phyloP scores from a whole-genome alignment of 2,888 invertebrate genomes.

The Griposia aprilina region DNA sequence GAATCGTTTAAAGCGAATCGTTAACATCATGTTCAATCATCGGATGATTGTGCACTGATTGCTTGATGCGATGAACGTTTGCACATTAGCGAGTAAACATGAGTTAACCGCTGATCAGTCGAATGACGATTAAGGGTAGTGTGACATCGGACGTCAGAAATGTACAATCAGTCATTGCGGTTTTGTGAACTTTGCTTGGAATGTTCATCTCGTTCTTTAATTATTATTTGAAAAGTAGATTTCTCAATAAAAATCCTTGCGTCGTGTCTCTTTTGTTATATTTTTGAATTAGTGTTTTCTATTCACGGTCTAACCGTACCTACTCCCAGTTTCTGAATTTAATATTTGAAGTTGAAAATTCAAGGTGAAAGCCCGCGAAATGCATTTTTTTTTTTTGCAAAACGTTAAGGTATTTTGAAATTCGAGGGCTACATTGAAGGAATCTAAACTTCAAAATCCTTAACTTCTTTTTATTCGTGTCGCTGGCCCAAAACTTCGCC shows the following conservation, averaged over 20 bases:
- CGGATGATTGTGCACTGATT: conserved; percentile 67
- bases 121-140: conserved; percentile 51
- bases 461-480: no score
- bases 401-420: no score
- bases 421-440: no score
- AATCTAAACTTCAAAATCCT: no score
- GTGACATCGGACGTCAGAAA: conserved; percentile 24
- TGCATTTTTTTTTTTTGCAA: no score
- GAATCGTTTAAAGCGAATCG: conserved; percentile 59
- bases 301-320: no score
- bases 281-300: not conserved
- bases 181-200: not conserved
- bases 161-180: not conserved
- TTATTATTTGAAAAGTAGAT: not conserved
- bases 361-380: no score
- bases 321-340: no score
- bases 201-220: not conserved
- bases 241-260: not conserved
- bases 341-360: no score
- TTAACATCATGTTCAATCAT: conserved; percentile 66
- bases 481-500: no score
- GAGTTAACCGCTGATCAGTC: conserved; percentile 48
- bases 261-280: not conserved
- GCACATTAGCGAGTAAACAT: conserved; percentile 55
- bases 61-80: conserved; percentile 59